Conservation (phyloP, 2,888 invertebrate species). For the Hemicrepidius hirtus region DNA sequence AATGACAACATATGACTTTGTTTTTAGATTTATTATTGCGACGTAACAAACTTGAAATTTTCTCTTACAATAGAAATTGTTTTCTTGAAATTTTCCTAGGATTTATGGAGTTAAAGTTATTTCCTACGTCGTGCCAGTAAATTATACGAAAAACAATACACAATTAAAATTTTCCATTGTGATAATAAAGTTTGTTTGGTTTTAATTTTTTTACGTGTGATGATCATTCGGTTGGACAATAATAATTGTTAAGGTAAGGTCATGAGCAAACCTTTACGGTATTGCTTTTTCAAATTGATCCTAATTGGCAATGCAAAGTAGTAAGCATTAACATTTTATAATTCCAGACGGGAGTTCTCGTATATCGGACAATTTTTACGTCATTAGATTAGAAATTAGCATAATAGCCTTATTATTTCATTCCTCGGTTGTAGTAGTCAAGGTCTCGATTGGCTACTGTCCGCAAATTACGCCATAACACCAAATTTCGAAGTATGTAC, state of each 20-base stretch:
- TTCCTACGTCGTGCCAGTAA: not conserved
- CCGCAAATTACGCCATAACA: slow-evolving; percentile 1
- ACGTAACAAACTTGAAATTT: too few relatives aligned
- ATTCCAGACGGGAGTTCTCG: not conserved
- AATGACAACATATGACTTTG: too few relatives aligned
- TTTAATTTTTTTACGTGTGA: not conserved
- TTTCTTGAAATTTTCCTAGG: not conserved
- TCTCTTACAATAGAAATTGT: slow-evolving; percentile 1
- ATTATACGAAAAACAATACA: not conserved
- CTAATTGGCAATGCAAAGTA: slow-evolving; percentile 7
- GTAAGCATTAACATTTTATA: not conserved
- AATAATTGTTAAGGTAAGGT: slow-evolving; percentile 6
- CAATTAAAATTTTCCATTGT: not conserved
- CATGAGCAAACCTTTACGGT: not conserved
- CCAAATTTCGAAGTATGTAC: not conserved
- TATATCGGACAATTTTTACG: slow-evolving; percentile 21
- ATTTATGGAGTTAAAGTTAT: not conserved
- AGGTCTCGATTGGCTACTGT: slow-evolving; percentile 9
- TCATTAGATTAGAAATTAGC: slow-evolving; percentile 16
- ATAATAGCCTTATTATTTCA: slow-evolving; percentile 30
- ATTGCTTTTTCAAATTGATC: not conserved
- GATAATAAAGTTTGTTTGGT: not conserved
- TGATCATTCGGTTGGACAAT: not conserved
- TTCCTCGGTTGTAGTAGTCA: slow-evolving; percentile 8
- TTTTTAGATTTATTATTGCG: too few relatives aligned